Evolutionary conservation across 1,140 invertebrate genomes (phyloP).

Genomic region (Whitmania pigra): DNA sequence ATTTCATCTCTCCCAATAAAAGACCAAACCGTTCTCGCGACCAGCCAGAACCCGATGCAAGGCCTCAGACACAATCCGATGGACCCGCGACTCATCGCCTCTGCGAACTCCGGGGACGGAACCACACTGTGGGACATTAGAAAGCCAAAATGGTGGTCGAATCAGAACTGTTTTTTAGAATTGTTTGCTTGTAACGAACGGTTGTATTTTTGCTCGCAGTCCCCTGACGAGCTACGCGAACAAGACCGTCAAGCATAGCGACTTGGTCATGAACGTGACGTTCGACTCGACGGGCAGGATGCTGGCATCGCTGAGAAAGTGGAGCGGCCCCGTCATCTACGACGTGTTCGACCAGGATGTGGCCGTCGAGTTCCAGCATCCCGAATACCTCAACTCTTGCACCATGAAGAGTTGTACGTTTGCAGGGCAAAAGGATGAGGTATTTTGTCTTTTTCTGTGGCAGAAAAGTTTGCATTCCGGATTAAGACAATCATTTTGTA

Average conservation of each 20-base stretch:
- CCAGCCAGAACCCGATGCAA: slow-evolving; percentile 63
- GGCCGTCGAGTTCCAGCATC: slow-evolving; percentile 72
- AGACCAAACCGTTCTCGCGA: slow-evolving; percentile 55
- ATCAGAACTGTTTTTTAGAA: neutral
- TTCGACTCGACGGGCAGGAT: slow-evolving; percentile 66
- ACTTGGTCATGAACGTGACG: slow-evolving; percentile 76
- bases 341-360: slow-evolving; percentile 52
- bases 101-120: slow-evolving; percentile 76
- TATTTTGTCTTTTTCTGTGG: slow-evolving; percentile 22
- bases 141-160: slow-evolving; percentile 63
- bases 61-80: slow-evolving; percentile 77
- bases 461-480: no score
- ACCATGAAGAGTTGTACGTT: slow-evolving; percentile 93
- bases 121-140: slow-evolving; percentile 75
- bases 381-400: slow-evolving; percentile 84
- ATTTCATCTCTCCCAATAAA: slow-evolving; percentile 30
- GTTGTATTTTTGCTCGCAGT: neutral
- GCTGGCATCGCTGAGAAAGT: slow-evolving; percentile 66
- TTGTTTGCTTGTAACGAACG: neutral
- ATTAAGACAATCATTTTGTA: no score
- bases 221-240: neutral
- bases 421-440: slow-evolving; percentile 68
- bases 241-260: slow-evolving; percentile 36
- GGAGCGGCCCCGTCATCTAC: slow-evolving; percentile 71
- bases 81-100: slow-evolving; percentile 65